These are phyloP conservation scores for Petrophora chlorosata DNA, from an alignment of 2,888 invertebrate species.

Conservation along the genomic window DNA sequence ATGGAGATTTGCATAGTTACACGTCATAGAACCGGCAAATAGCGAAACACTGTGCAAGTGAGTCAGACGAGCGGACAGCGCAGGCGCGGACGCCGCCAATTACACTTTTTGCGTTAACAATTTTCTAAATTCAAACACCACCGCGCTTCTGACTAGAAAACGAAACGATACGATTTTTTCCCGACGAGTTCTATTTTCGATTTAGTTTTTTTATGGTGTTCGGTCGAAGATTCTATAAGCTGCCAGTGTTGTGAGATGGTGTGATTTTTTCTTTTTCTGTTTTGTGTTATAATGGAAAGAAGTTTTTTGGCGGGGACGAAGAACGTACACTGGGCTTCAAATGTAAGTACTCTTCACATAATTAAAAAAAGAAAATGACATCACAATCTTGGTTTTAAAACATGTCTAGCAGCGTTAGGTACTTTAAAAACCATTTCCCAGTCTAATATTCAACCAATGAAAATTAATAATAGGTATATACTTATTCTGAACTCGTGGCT, in stretches of 20 bases:
- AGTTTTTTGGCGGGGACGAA: slow-evolving; percentile 73
- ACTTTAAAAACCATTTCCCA: too few species aligned
- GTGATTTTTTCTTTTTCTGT: slow-evolving; percentile 56
- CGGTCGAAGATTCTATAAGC: slow-evolving; percentile 23
- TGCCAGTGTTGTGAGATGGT: slow-evolving; percentile 67
- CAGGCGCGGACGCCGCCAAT: slow-evolving; percentile 62
- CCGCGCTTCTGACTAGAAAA: slow-evolving; percentile 57
- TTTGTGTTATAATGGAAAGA: slow-evolving; percentile 70
- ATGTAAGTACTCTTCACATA: too few species aligned
- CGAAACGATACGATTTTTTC: slow-evolving; percentile 60
- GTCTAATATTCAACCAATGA: too few species aligned
- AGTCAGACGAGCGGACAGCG: slow-evolving; percentile 59
- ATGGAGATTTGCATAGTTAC: slow-evolving; percentile 63
- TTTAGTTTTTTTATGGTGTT: slow-evolving; percentile 47
- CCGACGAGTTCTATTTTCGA: slow-evolving; percentile 49
- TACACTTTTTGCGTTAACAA: slow-evolving; percentile 65
- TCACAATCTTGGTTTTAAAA: too few species aligned
- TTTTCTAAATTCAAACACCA: slow-evolving; percentile 65
- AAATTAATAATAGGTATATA: too few species aligned
- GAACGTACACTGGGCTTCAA: slow-evolving; percentile 77
- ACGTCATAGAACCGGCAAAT: slow-evolving; percentile 51
- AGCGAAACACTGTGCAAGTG: slow-evolving; percentile 47
- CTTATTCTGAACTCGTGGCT: too few species aligned
- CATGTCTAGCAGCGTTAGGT: too few species aligned
- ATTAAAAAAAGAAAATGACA: too few species aligned